phyloP scores from a whole-genome alignment of 2,888 invertebrate species.

The Plusia festucae region DNA sequence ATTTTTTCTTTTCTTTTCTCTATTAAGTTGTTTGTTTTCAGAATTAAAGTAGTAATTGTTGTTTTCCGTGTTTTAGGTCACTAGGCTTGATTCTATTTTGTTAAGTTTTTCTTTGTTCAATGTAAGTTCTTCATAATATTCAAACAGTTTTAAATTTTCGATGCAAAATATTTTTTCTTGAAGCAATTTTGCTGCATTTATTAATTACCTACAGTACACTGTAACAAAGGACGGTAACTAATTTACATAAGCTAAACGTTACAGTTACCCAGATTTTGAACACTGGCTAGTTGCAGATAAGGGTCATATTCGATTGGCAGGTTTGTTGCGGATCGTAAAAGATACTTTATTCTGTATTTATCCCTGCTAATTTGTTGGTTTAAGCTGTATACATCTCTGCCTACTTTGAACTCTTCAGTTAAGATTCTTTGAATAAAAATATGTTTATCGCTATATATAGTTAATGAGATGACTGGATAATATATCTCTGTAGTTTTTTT shows the following conservation, averaged over 20 bases:
- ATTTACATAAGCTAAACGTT: conserved; percentile 28
- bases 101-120: conserved; percentile 20
- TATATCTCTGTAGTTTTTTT: too few relatives aligned
- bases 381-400: conserved; percentile 29
- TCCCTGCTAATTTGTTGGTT: conserved; percentile 40
- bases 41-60: conserved; percentile 33
- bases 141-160: background rate
- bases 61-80: conserved; percentile 54
- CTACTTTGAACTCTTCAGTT: conserved; percentile 15
- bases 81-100: conserved; percentile 21
- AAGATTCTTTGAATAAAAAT: background rate
- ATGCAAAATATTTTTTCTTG: conserved; percentile 5
- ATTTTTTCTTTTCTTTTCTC: conserved; percentile 12
- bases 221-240: conserved; percentile 39
- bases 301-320: conserved; percentile 28
- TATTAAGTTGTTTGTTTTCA: conserved; percentile 22
- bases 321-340: conserved; percentile 29
- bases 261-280: background rate
- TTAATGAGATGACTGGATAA: too few relatives aligned
- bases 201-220: conserved; percentile 10
- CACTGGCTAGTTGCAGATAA: conserved; percentile 14
- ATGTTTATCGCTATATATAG: background rate
- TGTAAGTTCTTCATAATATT: background rate
- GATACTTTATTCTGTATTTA: conserved; percentile 40
- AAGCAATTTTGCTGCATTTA: conserved; percentile 8